Conservation (phyloP, 2,888 invertebrate species). For the Diadromus collaris region DNA sequence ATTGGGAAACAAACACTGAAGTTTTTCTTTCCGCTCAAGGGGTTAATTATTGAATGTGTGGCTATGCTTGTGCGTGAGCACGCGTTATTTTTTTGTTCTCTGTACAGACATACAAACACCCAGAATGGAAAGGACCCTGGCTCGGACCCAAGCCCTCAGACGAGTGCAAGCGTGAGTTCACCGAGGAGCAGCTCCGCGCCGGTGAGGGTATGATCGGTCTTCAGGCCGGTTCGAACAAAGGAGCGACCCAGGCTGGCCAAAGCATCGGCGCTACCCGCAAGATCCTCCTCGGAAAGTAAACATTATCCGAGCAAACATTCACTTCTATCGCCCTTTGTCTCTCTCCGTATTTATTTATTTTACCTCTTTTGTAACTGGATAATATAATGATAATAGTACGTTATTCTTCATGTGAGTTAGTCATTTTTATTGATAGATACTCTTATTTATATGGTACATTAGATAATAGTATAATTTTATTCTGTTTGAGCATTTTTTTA, state of each 20-base stretch:
- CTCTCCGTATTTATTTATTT: slow-evolving; percentile 61
- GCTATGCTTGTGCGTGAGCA: too few species aligned
- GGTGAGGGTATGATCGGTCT: slow-evolving; percentile 95
- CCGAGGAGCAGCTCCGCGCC: slow-evolving; percentile 94
- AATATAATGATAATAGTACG: slow-evolving; percentile 62
- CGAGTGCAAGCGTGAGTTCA: slow-evolving; percentile 96
- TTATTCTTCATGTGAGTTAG: slow-evolving; percentile 40
- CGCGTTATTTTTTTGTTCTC: slow-evolving; percentile 38
- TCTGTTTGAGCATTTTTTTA: slow-evolving; percentile 3
- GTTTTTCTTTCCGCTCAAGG: not conserved
- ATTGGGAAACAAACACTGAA: too few species aligned
- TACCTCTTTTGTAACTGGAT: slow-evolving; percentile 63
- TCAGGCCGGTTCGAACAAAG: slow-evolving; percentile 98
- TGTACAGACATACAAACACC: slow-evolving; percentile 90
- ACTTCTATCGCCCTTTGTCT: slow-evolving; percentile 27
- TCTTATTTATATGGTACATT: not conserved
- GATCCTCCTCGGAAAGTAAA: slow-evolving; percentile 94
- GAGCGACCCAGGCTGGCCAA: slow-evolving; percentile 95
- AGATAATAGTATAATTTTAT: not conserved
- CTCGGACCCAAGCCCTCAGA: slow-evolving; percentile 97
- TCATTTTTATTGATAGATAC: slow-evolving; percentile 17
- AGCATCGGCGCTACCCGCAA: slow-evolving; percentile 95
- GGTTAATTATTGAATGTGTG: not conserved
- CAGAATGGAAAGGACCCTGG: slow-evolving; percentile 92
- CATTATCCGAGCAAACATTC: not conserved